Evolutionary conservation across 2,113 vertebrate genomes (phyloP).

Genomic region (Perca flavescens): DNA sequence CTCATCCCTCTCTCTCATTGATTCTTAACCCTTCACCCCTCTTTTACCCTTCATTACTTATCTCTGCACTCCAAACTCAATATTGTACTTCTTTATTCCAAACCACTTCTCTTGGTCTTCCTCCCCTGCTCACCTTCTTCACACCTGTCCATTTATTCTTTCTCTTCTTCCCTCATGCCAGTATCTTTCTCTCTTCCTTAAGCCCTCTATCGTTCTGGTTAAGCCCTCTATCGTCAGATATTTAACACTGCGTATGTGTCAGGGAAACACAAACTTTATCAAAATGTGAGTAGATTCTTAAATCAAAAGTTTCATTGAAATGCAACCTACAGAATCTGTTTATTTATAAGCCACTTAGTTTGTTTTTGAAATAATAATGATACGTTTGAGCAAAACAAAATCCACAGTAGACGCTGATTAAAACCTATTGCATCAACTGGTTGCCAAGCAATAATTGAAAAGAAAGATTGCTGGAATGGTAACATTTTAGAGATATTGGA

Average conservation of each 20-base stretch:
- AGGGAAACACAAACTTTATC: not conserved
- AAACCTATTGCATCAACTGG: not conserved
- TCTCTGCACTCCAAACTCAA: conserved; percentile 62
- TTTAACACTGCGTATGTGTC: not conserved
- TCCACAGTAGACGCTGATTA: not conserved
- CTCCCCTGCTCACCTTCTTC: conserved; percentile 7
- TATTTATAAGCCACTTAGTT: not conserved
- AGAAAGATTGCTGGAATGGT: not conserved
- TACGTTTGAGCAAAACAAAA: not conserved
- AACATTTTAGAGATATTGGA: not conserved
- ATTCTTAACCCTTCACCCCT: conserved; percentile 65
- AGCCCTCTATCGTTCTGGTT: conserved; percentile 7
- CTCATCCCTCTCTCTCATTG: conserved; percentile 60
- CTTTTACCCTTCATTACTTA: conserved; percentile 68
- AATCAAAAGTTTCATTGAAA: not conserved
- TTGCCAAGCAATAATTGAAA: not conserved
- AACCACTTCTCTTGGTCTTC: conserved; percentile 7
- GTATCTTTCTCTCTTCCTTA: not conserved
- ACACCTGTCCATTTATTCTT: conserved; percentile 13
- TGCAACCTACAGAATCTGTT: not conserved
- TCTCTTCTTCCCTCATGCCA: not conserved
- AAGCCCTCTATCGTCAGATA: not conserved
- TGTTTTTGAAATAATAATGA: not conserved
- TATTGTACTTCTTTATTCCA: conserved; percentile 49
- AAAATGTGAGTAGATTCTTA: not conserved